Conservation (phyloP, 2,888 invertebrate species). For the Meghimatium bilineatum region DNA sequence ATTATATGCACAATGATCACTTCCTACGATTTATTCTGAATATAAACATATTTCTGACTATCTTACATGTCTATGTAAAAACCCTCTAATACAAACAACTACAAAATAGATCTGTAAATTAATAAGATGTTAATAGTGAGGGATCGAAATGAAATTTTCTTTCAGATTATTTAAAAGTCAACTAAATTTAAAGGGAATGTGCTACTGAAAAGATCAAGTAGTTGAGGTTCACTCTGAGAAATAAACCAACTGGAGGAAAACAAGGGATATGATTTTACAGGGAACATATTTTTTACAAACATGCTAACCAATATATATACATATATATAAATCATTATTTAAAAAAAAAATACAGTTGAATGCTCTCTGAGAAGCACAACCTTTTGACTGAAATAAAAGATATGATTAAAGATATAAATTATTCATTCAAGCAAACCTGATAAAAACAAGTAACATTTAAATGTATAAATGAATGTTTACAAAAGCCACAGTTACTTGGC, state of each 20-base stretch:
- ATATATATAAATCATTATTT: too few species aligned
- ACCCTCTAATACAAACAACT: too few species aligned
- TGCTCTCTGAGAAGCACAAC: too few species aligned
- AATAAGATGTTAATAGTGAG: not conserved
- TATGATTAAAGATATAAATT: not conserved
- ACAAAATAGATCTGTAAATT: not conserved
- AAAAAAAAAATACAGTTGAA: too few species aligned
- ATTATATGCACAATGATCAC: too few species aligned
- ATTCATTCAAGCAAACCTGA: not conserved
- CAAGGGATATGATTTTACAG: too few species aligned
- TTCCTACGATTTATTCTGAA: too few species aligned
- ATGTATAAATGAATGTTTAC: not conserved
- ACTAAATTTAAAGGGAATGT: not conserved
- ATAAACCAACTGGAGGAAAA: too few species aligned
- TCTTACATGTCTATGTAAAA: too few species aligned
- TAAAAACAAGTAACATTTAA: not conserved
- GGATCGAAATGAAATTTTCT: not conserved
- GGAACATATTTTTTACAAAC: too few species aligned
- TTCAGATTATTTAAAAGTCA: not conserved
- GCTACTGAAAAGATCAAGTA: not conserved
- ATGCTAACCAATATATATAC: too few species aligned
- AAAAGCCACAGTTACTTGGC: constrained; percentile 18
- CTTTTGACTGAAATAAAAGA: not conserved
- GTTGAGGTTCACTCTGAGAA: not conserved
- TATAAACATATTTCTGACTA: too few species aligned